These are phyloP conservation scores for Loxodonta africana DNA, from an alignment of 2,113 vertebrate species.

Conservation along the genomic window DNA sequence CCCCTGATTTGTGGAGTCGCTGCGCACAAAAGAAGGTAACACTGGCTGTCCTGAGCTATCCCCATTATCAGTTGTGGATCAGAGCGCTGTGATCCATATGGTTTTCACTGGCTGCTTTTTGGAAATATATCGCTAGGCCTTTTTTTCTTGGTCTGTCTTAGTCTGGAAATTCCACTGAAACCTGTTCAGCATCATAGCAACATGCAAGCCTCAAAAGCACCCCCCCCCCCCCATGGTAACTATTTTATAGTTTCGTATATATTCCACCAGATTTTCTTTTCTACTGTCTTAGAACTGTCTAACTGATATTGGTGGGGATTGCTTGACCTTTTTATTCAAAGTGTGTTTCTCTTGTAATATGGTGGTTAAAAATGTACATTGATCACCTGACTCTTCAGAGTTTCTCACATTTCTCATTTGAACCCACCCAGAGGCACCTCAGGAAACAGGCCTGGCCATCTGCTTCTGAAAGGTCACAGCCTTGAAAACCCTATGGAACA, in stretches of 20 bases:
- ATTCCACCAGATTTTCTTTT: neutral
- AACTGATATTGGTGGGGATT: neutral
- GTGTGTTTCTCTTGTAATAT: neutral
- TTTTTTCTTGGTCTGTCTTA: neutral
- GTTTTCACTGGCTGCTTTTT: neutral
- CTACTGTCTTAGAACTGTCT: neutral
- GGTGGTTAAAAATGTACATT: neutral
- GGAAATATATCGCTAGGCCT: neutral
- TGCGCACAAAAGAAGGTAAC: neutral
- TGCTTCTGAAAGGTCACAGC: neutral
- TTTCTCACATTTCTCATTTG: constrained; percentile 8
- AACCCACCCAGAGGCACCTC: too few species aligned
- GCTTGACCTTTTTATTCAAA: neutral
- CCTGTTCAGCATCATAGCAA: neutral
- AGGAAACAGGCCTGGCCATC: too few species aligned
- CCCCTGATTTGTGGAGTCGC: too few species aligned
- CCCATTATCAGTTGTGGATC: neutral
- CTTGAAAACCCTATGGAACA: neutral
- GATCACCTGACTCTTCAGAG: neutral
- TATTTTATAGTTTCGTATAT: neutral
- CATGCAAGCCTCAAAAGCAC: neutral
- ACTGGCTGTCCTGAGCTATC: neutral
- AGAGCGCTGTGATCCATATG: neutral
- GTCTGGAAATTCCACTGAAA: neutral
- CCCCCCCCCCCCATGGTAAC: too few species aligned